Evolutionary conservation across 1,140 invertebrate species (phyloP), one percentile per base, ranked within the genome.

Genomic region (Drosophila santomea): DNA sequence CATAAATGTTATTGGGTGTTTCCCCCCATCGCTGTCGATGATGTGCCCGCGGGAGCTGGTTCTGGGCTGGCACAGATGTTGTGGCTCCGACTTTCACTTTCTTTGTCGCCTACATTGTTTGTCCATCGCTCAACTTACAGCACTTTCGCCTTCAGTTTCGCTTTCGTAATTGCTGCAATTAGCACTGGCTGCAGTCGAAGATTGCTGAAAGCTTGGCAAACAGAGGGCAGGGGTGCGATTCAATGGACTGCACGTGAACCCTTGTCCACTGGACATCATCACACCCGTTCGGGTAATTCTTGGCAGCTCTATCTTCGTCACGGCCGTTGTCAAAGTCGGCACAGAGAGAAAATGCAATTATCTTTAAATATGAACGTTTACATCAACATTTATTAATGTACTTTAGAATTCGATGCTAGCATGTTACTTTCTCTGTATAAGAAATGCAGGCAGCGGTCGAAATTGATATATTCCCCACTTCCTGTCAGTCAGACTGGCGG

Each of bases 171-270:
- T 52, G 52, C 44, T 50, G 83, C 83, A 86, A 86, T 86, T 88
- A 88, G 71, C 58, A 60, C 23, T 66, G 15, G 73, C 57, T 68
- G 54, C 73, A 59, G 59, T 17, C 17, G 50, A 43, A 60, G 73
- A 48, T 41, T 20, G 38, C 15, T 85, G 54, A 76, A 80, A 83
- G 81, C 81, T 72, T 75, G 51, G 74, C 54, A 84, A 84, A 74
- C 35, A 75, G 10, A 25, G 39, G 35, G 52, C 36, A 52, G 60
- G 55, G 55, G 43, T 38, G 51, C 17, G 55, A 83, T 88, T 86
- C 83, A 88, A 59, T 79, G 82, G 77, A 83, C 83, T 86, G 75
- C 79, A 79, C 47, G 73, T 88, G 75, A 78, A 88, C 83, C 71
- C 52, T 76, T 71, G 61, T n/a, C 59, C 51, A 54, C 5, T 10